These are phyloP conservation scores for Bovichtus diacanthus DNA, from an alignment of 2,797 vertebrate genomes.

Conservation along the genomic window DNA sequence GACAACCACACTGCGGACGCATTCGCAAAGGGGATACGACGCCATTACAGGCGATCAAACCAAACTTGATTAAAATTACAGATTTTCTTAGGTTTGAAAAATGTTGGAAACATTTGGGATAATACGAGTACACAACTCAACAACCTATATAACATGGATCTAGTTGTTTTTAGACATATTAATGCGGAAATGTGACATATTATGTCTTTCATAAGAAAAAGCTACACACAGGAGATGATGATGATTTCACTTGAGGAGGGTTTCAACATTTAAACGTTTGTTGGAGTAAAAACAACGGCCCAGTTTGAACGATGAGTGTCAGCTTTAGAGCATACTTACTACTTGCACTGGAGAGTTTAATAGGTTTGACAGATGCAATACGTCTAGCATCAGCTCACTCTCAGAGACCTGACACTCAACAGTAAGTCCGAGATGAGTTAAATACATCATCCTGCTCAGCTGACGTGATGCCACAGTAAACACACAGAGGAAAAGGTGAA, in stretches of 20 bases:
- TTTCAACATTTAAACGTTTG: not conserved
- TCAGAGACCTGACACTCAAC: slow-evolving; percentile 32
- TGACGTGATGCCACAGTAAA: slow-evolving; percentile 26
- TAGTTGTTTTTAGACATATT: too few relatives aligned
- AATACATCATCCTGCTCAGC: slow-evolving; percentile 48
- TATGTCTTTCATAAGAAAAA: too few relatives aligned
- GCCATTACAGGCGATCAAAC: too few relatives aligned
- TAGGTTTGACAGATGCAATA: slow-evolving; percentile 26
- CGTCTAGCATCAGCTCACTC: slow-evolving; percentile 23
- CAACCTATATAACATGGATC: too few relatives aligned
- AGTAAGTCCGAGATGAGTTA: slow-evolving; percentile 39
- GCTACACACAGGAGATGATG: not conserved
- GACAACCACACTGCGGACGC: too few relatives aligned
- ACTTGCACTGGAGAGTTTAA: slow-evolving; percentile 13
- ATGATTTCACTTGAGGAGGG: slow-evolving; percentile 6
- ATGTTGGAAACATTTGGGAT: too few relatives aligned
- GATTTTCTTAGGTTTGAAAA: too few relatives aligned
- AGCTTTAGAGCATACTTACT: not conserved
- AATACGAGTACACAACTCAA: too few relatives aligned
- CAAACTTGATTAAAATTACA: too few relatives aligned
- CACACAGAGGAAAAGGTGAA: slow-evolving; percentile 6
- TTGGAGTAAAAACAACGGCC: not conserved
- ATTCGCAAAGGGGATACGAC: too few relatives aligned
- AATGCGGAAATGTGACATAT: too few relatives aligned
- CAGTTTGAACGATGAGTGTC: not conserved